phyloP scores from a whole-genome alignment of 2,888 invertebrate genomes.

The Apamea epomidion region DNA sequence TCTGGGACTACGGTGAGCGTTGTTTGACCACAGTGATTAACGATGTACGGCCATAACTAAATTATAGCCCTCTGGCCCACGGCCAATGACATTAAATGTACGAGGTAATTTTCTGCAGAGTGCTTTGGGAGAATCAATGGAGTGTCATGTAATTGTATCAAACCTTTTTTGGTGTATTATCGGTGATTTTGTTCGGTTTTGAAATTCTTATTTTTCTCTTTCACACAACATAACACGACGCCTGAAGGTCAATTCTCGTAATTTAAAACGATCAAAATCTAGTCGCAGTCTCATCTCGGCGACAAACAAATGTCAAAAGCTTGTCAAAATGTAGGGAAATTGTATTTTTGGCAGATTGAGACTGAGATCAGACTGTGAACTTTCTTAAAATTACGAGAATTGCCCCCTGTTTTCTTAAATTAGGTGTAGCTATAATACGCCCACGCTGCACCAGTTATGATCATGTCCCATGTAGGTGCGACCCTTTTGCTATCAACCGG shows the following conservation, averaged over 20 bases:
- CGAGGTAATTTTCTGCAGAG: constrained; percentile 41
- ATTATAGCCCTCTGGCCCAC: constrained; percentile 65
- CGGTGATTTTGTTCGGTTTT: background rate
- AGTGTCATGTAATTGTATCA: constrained; percentile 1
- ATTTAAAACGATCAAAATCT: no score
- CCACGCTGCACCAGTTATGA: background rate
- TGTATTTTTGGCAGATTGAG: no score
- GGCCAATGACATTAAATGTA: constrained; percentile 60
- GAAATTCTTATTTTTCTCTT: background rate
- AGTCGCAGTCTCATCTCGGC: no score
- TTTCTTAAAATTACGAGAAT: no score
- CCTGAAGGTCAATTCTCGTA: no score
- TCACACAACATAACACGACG: background rate
- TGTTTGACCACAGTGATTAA: constrained; percentile 67
- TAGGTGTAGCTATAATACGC: background rate
- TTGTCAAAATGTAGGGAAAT: no score
- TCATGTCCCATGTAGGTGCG: background rate
- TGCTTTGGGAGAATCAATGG: constrained; percentile 35
- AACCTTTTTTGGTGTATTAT: background rate
- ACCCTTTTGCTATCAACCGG: background rate
- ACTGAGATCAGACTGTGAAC: no score
- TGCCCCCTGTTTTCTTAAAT: no score
- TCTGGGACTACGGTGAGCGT: constrained; percentile 49
- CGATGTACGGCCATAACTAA: constrained; percentile 63
- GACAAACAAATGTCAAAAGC: no score